A percentile compares a stretch with the other conserved stretches of the same genome.
phyloP scores from a whole-genome alignment of 2,888 invertebrate genomes.

The Acholoe squamosa region DNA sequence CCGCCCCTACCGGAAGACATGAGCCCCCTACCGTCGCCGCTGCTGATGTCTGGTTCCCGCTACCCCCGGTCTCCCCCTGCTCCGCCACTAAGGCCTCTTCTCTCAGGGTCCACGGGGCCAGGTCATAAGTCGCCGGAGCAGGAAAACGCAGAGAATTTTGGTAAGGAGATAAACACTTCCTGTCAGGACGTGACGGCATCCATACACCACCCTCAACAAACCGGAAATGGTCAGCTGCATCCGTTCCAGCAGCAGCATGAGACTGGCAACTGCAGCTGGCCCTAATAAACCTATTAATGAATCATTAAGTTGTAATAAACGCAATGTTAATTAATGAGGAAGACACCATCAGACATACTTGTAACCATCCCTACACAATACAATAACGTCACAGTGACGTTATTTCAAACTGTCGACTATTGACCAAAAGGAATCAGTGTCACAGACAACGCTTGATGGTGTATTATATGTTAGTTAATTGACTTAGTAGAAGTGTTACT shows the following conservation, averaged over 20 bases:
- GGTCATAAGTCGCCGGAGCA: constrained; percentile 68
- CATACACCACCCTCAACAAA: background rate
- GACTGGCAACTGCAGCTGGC: constrained; percentile 62
- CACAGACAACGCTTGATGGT: too few species aligned
- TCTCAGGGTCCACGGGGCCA: constrained; percentile 22
- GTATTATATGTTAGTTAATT: too few species aligned
- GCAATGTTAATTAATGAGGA: too few species aligned
- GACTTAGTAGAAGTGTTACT: too few species aligned
- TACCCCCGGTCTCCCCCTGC: background rate
- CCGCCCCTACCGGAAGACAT: background rate
- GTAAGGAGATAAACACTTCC: constrained; percentile 66
- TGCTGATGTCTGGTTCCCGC: background rate
- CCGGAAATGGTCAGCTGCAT: constrained; percentile 17
- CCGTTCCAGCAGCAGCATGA: constrained; percentile 2
- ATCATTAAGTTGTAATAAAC: too few species aligned
- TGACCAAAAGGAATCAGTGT: too few species aligned
- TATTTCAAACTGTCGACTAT: too few species aligned
- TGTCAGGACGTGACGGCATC: constrained; percentile 67
- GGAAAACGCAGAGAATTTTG: constrained; percentile 68
- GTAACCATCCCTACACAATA: too few species aligned
- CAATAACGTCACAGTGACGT: too few species aligned
- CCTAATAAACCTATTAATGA: background rate
- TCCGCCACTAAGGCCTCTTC: background rate
- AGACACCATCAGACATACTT: too few species aligned
- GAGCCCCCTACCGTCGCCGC: background rate